phyloP scores from a whole-genome alignment of 92 coral and sea anemone genomes.

The Galaxea fascicularis region DNA sequence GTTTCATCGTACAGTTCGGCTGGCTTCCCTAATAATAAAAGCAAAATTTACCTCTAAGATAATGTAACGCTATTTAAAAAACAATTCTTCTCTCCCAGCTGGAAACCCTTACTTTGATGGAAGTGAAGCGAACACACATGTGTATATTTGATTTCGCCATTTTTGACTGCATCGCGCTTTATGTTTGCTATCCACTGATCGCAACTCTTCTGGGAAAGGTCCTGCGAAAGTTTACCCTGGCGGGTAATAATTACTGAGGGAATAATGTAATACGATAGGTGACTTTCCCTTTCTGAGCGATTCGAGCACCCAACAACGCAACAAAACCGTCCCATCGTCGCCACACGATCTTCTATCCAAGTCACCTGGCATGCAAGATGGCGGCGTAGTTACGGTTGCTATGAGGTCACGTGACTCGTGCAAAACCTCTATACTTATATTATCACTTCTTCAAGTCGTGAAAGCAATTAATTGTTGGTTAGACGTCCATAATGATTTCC shows the following conservation, averaged over 20 bases:
- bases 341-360: neutral
- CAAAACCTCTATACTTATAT: constrained; percentile 17
- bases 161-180: constrained; percentile 51
- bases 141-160: constrained; percentile 61
- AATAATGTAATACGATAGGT: constrained; percentile 24
- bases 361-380: constrained; percentile 55
- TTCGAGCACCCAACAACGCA: constrained; percentile 62
- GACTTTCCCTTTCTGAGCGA: constrained; percentile 64
- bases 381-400: constrained; percentile 74
- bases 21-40: constrained; percentile 52
- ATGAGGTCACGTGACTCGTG: constrained; percentile 41
- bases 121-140: constrained; percentile 68
- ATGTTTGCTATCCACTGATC: constrained; percentile 69
- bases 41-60: neutral
- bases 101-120: constrained; percentile 47
- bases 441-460: too few species aligned
- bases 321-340: constrained; percentile 69
- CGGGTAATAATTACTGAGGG: constrained; percentile 47
- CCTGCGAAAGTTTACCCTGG: constrained; percentile 51
- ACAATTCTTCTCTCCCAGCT: too few species aligned
- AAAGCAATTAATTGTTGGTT: too few species aligned
- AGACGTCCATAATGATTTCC: too few species aligned
- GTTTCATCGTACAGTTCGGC: constrained; percentile 45
- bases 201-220: constrained; percentile 49
- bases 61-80: too few species aligned